Conservation (phyloP, 2,888 invertebrate species). For the Stenotaenia linearis region DNA sequence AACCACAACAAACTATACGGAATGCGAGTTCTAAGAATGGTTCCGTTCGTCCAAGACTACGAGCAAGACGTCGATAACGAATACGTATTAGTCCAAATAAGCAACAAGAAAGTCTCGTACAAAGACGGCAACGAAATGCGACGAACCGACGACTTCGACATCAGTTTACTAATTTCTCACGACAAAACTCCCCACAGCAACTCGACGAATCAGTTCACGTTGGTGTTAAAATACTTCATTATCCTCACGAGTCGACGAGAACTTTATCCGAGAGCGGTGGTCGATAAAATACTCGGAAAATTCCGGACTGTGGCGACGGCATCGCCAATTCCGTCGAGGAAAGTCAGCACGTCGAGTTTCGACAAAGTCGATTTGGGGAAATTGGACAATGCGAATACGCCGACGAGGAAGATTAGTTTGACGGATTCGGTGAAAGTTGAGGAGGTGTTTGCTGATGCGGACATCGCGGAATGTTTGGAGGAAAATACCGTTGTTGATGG, state of each 20-base stretch:
- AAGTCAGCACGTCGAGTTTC: conserved; percentile 27
- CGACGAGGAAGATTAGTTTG: conserved; percentile 1
- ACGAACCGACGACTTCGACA: conserved; percentile 61
- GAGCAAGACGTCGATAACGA: conserved; percentile 50
- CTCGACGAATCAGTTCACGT: conserved; percentile 44
- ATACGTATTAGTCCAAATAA: conserved; percentile 60
- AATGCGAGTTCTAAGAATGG: conserved; percentile 63
- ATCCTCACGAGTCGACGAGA: conserved; percentile 55
- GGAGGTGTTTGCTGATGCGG: not conserved
- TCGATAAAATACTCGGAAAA: conserved; percentile 58
- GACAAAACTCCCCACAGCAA: conserved; percentile 41
- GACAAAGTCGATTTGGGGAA: not conserved
- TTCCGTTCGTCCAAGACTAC: conserved; percentile 42
- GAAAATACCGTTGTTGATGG: not conserved
- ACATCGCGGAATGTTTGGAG: not conserved
- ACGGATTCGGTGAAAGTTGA: not conserved
- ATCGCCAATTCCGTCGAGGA: conserved; percentile 29
- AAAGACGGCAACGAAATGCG: conserved; percentile 57
- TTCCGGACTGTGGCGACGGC: conserved; percentile 54
- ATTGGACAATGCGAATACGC: not conserved
- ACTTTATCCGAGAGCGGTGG: conserved; percentile 55
- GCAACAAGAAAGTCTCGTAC: conserved; percentile 55
- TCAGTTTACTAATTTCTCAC: conserved; percentile 61
- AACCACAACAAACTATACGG: conserved; percentile 61
- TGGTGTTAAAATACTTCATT: conserved; percentile 56